Percentiles rank a stretch among this genome's conserved stretches.
These are phyloP conservation scores for Amphipoea oculea DNA, from an alignment of 2,888 invertebrate species.

Conservation along the genomic window DNA sequence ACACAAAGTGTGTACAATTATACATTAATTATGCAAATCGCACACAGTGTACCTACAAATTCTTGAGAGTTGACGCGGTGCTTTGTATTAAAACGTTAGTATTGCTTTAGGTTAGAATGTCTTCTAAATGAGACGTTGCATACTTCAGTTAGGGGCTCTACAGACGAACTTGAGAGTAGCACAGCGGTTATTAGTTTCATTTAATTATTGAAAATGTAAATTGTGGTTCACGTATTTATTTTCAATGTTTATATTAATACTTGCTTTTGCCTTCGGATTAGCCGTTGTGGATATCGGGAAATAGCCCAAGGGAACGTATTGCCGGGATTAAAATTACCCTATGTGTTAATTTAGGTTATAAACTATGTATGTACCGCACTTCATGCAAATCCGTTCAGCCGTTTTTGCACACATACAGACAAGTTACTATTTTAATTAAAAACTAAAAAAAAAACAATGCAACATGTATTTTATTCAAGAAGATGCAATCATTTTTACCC, in stretches of 20 bases:
- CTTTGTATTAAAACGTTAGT: not conserved
- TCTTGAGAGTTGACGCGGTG: not conserved
- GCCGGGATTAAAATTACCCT: no score
- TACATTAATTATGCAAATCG: not conserved
- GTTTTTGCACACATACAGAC: no score
- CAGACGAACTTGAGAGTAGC: not conserved
- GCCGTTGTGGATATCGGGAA: no score
- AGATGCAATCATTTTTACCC: not conserved
- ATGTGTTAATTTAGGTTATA: no score
- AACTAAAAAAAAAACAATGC: no score
- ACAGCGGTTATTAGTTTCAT: not conserved
- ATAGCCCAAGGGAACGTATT: no score
- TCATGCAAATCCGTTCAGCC: no score
- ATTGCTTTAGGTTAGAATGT: not conserved
- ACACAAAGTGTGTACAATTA: conserved; percentile 5
- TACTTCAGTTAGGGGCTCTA: not conserved
- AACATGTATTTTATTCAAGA: not conserved
- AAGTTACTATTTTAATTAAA: no score
- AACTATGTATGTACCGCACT: no score
- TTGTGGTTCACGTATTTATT: not conserved
- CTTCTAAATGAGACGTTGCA: conserved; percentile 11
- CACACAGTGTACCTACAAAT: conserved; percentile 7
- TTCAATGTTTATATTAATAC: not conserved
- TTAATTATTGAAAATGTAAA: not conserved
- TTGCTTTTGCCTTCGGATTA: no score